Base-by-base conservation (phyloP, 2,797 vertebrate species). In the Zenarchopterus dispar region DNA sequence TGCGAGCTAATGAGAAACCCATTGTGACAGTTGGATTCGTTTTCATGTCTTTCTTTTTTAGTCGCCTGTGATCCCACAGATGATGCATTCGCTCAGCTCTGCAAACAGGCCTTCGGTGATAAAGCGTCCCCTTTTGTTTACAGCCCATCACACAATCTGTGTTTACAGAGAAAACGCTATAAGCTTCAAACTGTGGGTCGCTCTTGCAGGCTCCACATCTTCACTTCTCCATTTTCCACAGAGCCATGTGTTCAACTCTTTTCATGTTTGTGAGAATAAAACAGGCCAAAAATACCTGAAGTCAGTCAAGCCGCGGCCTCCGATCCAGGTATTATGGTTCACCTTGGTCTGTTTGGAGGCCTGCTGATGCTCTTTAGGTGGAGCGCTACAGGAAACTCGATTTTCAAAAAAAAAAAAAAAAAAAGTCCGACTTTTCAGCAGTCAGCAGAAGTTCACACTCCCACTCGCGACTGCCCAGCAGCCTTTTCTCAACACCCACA, bases 361-460 rank as follows among this genome's bases (percentile, higher is more conserved):
- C 53, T 41, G 39, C 76, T 73, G 70, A 28, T 56, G 57, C 70
- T 83, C 54, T 85, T 71, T 52, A 74, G 73, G 57, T 49, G 24
- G 43, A 79, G 45, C 8, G 24, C 76, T 72, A 44, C 62, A 16
- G 56, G 67, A 70, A 75, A 83, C 69, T 79, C 72, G 69, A 67
- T 72, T 36, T 11, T 28, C 7, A 36, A 36, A 36, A 36, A 36
- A 13, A 5, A 5, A 1, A 36, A 36, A 2, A 36, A 36, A 10
- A 36, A 36, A 5, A 9, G 19, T 3, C 67, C 73, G 88, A 86
- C 75, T 77, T 76, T 84, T 66, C 16, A 78, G 52, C 75, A 77
- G 70, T 75, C 47, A 46, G 70, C 75, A 84, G 71, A 91, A 84
- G 82, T 84, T 88, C 77, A 64, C 70, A 76, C 80, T 78, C 78